Base-by-base conservation (phyloP, 2,113 vertebrate species). In the Siniperca knerii region DNA sequence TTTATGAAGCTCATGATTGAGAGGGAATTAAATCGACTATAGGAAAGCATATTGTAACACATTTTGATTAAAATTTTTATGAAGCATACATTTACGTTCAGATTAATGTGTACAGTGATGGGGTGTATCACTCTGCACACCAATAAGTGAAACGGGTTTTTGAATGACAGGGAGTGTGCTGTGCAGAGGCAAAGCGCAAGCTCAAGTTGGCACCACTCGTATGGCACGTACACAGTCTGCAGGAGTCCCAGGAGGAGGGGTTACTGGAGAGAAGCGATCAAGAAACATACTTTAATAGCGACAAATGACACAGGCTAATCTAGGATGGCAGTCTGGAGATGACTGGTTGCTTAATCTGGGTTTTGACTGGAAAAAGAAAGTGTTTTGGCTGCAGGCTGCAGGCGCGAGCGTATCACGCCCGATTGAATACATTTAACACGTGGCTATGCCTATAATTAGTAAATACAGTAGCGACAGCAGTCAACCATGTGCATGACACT, bases 211-310 rank as follows among this genome's bases (percentile, higher is more conserved):
- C 88, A 87, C 79, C 87, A 83, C 85, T 81, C 73, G 46, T 75
- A 50, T 75, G 58, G 89, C 93, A 95, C 92, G 93, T 93, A 93
- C 89, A 80, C 93, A 92, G 79, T 89, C 90, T 83, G 87, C 87
- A 87, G 40, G 50, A 81, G 66, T 90, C 90, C 88, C 86, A 50
- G 77, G 83, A 85, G 86, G 87, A 83, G 85, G 84, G 61, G 85
- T 87, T 90, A 60, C n/a, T 78, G 75, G 50, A 75, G 82, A 89
- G 81, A 74, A 54, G 81, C 71, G 55, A 83, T 85, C 50, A 44
- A 44, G 42, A 85, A 88, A 85, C 69, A 81, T 82, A 77, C 72
- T 85, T 83, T 76, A 89, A 81, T 81, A 65, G 61, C 78, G 68
- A 69, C 44, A 81, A 78, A 86, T 78, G 48, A 82, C 55, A 79